Percentiles rank a stretch among this genome's conserved stretches.
Conservation (phyloP, 2,113 vertebrate genomes). For the Paramisgurnus dabryanus region DNA sequence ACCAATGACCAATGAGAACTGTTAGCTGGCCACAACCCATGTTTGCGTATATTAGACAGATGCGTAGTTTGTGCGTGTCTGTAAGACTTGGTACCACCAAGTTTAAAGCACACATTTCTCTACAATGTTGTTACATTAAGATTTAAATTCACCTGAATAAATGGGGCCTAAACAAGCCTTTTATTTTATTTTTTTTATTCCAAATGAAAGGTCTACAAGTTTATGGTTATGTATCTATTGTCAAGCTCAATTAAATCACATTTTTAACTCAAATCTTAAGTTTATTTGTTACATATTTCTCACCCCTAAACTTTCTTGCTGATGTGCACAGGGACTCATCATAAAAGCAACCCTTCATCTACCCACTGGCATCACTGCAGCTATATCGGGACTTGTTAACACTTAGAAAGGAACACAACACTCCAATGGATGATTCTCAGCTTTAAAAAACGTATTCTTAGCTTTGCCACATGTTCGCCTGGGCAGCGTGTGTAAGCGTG, state of each 20-base stretch:
- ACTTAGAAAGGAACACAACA: conserved; percentile 32
- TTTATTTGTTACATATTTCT: background rate
- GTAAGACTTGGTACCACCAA: background rate
- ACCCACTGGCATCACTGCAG: conserved; percentile 27
- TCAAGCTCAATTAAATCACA: too few species aligned
- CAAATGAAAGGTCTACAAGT: too few species aligned
- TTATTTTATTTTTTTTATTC: too few species aligned
- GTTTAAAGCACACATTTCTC: too few species aligned
- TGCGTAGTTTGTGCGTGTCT: conserved; percentile 8
- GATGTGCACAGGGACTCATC: conserved; percentile 24
- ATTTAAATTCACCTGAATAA: too few species aligned
- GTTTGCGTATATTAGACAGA: conserved; percentile 3
- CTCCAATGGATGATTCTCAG: conserved; percentile 31
- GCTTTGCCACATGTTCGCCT: conserved; percentile 57
- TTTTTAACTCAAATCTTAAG: background rate
- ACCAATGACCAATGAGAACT: conserved; percentile 4
- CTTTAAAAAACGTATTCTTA: conserved; percentile 52
- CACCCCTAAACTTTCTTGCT: conserved; percentile 1
- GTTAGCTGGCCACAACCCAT: background rate
- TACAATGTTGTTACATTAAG: too few species aligned
- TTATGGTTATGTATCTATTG: too few species aligned
- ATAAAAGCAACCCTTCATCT: conserved; percentile 4
- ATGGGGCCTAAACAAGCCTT: too few species aligned
- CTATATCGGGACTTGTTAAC: conserved; percentile 45
- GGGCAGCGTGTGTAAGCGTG: conserved; percentile 49